Evolutionary conservation across 2,888 invertebrate genomes (phyloP), one percentile per base, ranked within the genome.

Genomic region (Lacanobia oleracea): DNA sequence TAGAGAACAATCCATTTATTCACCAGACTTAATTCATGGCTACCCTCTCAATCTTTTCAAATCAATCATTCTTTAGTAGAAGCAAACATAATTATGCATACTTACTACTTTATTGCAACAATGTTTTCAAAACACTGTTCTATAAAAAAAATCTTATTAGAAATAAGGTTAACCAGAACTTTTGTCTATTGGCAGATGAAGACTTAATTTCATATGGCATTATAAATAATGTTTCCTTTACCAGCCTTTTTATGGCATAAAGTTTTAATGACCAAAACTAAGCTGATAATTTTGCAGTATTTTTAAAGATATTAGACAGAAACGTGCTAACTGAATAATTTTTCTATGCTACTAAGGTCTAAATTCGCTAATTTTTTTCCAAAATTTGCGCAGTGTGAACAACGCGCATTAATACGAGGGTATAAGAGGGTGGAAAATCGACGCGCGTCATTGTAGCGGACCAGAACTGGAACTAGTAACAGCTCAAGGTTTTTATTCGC

Each of bases 221-320:
- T 2, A 16, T 16, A 18, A 8, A n/a, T 14, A 54, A 14, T 23
- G 18, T n/a, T 33, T 45, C n/a, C 23, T 62, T 73, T 50, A 18
- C 48, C 16, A 27, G 7, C 5, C 2, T 21, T 43, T 27, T 21
- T 4, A 23, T 14, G 1, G 3, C 1, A 16, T n/a, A 14, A 16
- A 16, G 10, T 14, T 33, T 0, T 9, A 53, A 37, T n/a, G 6
- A 16, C 8, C 8, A 5, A 16, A 53, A n/a, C 12, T 10, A 18
- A 8, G 2, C 8, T 10, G 8, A 21, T 6, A 40, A 21, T 33
- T 5, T 27, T 3, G n/a, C 1, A 27, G 21, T 50, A 7, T 60
- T 50, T 18, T 60, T 33, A 0, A 0, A 6, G 0, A 5, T 2
- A 40, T 0, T 14, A 0, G 1, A n/a, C 8, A 7, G 16, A 18